Conservation (phyloP, 2,113 vertebrate species). For the Mesitornis unicolor region DNA sequence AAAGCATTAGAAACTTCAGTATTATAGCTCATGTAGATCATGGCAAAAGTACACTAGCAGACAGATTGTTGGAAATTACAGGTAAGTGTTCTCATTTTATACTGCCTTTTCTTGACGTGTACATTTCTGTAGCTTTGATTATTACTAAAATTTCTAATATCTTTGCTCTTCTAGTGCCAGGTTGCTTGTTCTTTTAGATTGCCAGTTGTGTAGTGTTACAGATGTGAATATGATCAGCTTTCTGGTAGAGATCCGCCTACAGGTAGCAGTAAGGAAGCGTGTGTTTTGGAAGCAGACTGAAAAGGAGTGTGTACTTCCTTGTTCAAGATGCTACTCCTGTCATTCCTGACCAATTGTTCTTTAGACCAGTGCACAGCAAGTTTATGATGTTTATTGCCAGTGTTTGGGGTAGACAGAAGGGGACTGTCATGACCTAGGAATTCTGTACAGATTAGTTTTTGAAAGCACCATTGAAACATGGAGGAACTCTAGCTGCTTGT, state of each 20-base stretch:
- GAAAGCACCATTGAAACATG: background rate
- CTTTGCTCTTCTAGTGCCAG: background rate
- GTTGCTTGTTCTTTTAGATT: background rate
- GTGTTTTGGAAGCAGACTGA: background rate
- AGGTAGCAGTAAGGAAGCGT: accelerated
- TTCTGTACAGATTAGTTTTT: background rate
- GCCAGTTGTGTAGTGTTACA: background rate
- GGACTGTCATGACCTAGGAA: background rate
- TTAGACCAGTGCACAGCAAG: background rate
- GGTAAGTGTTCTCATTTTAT: slow-evolving; percentile 68
- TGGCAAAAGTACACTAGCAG: slow-evolving; percentile 96
- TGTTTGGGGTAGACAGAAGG: background rate
- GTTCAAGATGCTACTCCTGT: background rate
- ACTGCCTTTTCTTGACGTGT: background rate
- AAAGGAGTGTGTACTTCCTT: background rate
- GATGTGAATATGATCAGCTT: background rate
- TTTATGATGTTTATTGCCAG: background rate
- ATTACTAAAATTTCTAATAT: background rate
- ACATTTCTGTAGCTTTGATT: background rate
- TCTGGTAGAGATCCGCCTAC: background rate
- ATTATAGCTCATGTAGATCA: slow-evolving; percentile 98
- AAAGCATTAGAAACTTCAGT: slow-evolving; percentile 92
- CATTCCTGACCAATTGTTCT: background rate
- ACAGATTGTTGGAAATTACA: slow-evolving; percentile 92
- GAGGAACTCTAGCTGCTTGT: background rate